Evolutionary conservation across 2,797 vertebrate species (phyloP).

Genomic region (Acropternis orthonyx): DNA sequence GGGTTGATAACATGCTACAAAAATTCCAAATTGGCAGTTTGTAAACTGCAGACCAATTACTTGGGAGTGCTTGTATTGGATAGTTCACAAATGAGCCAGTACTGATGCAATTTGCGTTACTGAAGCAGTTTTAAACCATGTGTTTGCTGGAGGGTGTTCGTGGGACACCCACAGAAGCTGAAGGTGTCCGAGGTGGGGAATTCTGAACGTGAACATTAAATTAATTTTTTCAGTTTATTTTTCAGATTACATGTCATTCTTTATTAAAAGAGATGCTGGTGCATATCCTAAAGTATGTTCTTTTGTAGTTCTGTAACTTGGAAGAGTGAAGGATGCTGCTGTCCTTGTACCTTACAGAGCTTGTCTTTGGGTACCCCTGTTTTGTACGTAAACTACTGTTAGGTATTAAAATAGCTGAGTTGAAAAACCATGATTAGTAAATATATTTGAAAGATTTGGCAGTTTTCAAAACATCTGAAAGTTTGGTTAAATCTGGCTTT

Average conservation of each 20-base stretch:
- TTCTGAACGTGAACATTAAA: constrained; percentile 79
- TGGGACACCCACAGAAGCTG: constrained; percentile 73
- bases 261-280: constrained; percentile 81
- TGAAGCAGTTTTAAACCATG: constrained; percentile 44
- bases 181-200: constrained; percentile 70
- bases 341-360: constrained; percentile 73
- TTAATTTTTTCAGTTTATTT: constrained; percentile 85
- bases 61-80: constrained; percentile 46
- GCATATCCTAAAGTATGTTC: constrained; percentile 80
- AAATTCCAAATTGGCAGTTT: constrained; percentile 28
- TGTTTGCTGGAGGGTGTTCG: constrained; percentile 68
- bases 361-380: constrained; percentile 73
- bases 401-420: constrained; percentile 37
- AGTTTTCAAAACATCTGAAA: constrained; percentile 60
- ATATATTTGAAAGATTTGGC: constrained; percentile 29
- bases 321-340: constrained; percentile 81
- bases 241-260: constrained; percentile 85
- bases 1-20: constrained; percentile 10
- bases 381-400: constrained; percentile 50
- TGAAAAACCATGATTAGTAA: constrained; percentile 42
- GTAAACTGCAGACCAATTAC: constrained; percentile 42
- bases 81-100: constrained; percentile 61
- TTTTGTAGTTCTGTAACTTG: constrained; percentile 80
- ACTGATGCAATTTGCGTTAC: constrained; percentile 50
- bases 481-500: constrained; percentile 35